A percentile compares a stretch with the other conserved stretches of the same genome.
phyloP scores from a whole-genome alignment of 2,797 vertebrate species.

The Squalus acanthias region DNA sequence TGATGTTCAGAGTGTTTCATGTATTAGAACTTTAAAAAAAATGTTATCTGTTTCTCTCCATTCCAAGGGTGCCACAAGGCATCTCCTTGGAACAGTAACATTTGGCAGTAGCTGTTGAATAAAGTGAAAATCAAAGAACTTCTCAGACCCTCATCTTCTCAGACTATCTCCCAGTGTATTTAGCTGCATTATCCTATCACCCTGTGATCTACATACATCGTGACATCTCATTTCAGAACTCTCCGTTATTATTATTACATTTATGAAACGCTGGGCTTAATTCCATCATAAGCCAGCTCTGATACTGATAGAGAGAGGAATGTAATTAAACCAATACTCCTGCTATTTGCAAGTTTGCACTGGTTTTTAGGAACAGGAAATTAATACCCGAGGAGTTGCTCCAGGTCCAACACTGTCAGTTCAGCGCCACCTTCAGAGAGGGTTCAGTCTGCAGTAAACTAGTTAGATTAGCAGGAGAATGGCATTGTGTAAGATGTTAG shows the following conservation, averaged over 20 bases:
- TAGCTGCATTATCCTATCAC: background rate
- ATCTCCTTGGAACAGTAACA: background rate
- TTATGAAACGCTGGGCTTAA: background rate
- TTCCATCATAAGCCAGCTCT: slow-evolving; percentile 14
- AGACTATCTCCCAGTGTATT: background rate
- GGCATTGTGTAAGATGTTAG: background rate
- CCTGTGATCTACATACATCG: background rate
- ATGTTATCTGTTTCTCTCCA: background rate
- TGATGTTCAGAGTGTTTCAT: background rate
- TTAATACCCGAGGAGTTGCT: background rate
- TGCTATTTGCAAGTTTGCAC: background rate
- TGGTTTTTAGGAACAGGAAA: background rate
- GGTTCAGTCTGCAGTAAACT: background rate
- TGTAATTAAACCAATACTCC: background rate
- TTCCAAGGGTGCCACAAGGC: background rate
- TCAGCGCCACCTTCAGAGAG: background rate
- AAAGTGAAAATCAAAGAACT: background rate
- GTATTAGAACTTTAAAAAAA: background rate
- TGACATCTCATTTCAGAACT: background rate
- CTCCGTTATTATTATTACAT: background rate
- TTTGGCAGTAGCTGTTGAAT: no score
- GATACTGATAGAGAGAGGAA: background rate
- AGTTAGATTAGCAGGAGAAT: background rate
- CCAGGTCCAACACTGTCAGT: background rate
- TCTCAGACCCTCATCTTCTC: background rate